A percentile compares a stretch with the other conserved stretches of the same genome.
These are phyloP conservation scores for Hydractinia symbiolongicarpus DNA, from an alignment of 30 jellyfish, hydroid and myxozoan genomes.

Conservation along the genomic window DNA sequence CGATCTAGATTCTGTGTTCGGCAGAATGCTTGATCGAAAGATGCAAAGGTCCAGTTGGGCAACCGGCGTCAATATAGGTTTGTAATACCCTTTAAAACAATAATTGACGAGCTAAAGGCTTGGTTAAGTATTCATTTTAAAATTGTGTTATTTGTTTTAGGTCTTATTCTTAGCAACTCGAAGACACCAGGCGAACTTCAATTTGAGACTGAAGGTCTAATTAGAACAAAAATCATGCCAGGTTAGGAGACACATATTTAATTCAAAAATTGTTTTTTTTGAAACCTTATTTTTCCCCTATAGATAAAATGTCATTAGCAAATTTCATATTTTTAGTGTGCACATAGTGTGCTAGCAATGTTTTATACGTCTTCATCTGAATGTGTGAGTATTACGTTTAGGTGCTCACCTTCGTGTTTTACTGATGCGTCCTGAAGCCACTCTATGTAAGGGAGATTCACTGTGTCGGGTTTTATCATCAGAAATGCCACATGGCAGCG, in stretches of 20 bases:
- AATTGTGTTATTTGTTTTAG: background rate
- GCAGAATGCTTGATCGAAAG: conserved; percentile 35
- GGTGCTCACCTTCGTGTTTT: conserved; percentile 37
- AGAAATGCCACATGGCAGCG: conserved; percentile 43
- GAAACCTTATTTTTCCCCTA: no score
- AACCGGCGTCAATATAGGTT: conserved; percentile 31
- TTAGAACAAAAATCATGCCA: conserved; percentile 22
- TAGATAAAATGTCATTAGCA: background rate
- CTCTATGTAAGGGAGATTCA: conserved; percentile 36
- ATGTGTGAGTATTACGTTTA: background rate
- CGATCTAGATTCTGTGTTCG: conserved; percentile 34
- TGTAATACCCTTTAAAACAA: background rate
- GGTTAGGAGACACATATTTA: background rate
- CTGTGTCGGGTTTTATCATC: conserved; percentile 27
- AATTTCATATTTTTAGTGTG: background rate
- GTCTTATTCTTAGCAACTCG: conserved; percentile 19
- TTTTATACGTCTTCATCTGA: background rate
- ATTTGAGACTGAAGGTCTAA: conserved; percentile 28
- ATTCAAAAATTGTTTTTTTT: background rate
- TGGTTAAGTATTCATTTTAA: background rate
- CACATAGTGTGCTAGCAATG: background rate
- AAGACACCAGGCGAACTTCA: conserved; percentile 20
- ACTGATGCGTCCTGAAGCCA: conserved; percentile 17
- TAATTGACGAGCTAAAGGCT: background rate
- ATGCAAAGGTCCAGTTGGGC: conserved; percentile 40